Percentiles rank a stretch among this genome's conserved stretches.
These are phyloP conservation scores for Steatornis caripensis DNA, from an alignment of 2,113 vertebrate genomes.

Conservation along the genomic window DNA sequence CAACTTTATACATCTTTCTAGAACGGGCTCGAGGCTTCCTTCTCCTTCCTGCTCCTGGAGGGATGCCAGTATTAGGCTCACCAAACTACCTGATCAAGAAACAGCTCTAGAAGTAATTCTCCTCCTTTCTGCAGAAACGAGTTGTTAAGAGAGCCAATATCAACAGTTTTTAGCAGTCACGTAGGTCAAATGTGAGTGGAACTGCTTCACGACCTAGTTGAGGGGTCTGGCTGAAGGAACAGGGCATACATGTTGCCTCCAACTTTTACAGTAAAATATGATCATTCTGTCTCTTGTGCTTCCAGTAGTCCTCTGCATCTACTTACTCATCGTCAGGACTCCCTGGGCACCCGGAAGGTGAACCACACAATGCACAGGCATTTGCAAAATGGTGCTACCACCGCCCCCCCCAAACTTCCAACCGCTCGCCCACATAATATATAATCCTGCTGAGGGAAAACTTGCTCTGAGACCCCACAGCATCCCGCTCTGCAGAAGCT, in stretches of 20 bases:
- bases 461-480: not conserved
- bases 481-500: not conserved
- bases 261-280: not conserved
- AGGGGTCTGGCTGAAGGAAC: not conserved
- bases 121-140: not conserved
- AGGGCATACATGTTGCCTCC: not conserved
- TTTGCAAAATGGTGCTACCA: not conserved
- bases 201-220: not conserved
- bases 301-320: not conserved
- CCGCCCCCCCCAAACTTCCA: not conserved
- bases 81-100: not conserved
- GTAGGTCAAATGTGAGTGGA: not conserved
- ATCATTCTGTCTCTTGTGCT: not conserved
- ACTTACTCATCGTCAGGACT: not conserved
- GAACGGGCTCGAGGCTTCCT: not conserved
- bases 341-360: accelerated
- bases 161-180: not conserved
- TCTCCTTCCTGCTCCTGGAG: not conserved
- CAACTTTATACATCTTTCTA: not conserved
- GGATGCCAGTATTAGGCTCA: not conserved
- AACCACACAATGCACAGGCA: accelerated
- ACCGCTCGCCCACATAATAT: accelerated
- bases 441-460: not conserved
- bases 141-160: not conserved
- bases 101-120: not conserved